Evolutionary conservation across 2,113 vertebrate genomes (phyloP).

Genomic region (Mesoclemmys tuberculata): DNA sequence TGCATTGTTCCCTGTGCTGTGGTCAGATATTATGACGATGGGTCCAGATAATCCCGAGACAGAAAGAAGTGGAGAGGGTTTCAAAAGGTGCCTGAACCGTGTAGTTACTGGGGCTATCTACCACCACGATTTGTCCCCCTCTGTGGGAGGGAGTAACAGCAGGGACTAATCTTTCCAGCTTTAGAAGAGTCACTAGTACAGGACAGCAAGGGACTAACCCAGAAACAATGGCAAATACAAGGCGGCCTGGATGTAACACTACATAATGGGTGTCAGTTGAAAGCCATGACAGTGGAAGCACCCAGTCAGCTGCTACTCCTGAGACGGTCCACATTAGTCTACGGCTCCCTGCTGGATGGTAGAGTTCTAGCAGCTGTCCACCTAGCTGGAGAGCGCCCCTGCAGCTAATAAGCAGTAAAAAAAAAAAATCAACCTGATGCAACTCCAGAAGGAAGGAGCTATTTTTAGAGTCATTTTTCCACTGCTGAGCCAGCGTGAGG

Average conservation of each 20-base stretch:
- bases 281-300: neutral
- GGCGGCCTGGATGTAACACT: no score
- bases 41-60: no score
- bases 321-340: neutral
- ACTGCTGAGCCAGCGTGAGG: neutral
- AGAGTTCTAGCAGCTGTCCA: neutral
- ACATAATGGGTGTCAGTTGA: neutral
- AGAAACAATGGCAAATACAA: no score
- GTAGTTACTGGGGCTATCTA: no score
- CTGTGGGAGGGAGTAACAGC: no score
- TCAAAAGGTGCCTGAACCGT: no score
- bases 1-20: no score
- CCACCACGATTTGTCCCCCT: no score
- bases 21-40: no score
- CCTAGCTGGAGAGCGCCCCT: neutral
- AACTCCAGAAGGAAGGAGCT: neutral
- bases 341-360: neutral
- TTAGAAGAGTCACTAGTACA: neutral
- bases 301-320: neutral
- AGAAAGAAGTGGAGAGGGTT: no score
- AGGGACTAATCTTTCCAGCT: neutral
- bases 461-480: neutral
- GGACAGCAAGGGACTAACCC: neutral
- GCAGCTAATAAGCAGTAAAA: neutral
- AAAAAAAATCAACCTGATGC: neutral